Base-by-base conservation (phyloP, 2,113 vertebrate species). In the Archocentrus centrarchus region DNA sequence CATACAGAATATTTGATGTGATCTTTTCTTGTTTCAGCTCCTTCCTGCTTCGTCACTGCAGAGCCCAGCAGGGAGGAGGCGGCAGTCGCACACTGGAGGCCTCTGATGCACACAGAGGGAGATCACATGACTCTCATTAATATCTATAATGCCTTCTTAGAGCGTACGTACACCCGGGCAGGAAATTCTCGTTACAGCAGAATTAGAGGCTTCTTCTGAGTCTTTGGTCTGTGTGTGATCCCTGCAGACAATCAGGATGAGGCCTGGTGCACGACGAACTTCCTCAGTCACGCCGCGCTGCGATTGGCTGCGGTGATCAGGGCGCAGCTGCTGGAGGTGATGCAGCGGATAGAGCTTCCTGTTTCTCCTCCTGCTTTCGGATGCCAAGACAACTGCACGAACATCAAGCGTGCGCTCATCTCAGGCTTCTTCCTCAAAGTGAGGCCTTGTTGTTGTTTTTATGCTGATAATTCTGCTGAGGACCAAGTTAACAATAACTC, bases 381-480 rank as follows among this genome's bases (percentile, higher is more conserved):
- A 80, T 96, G 96, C 0, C 96, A 98, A 9, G 94, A 97, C 95
- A 99, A 99, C 78, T 84, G 96, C 85, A 96, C 94, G 4, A 97
- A 97, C 64, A 95, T 99, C 88, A 98, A 97, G 92, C 96, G 96
- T n/a, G 97, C 98, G 0, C 96, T 99, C 89, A 94, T 99, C 93
- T 98, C 98, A 0, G 98, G 98, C 6, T 98, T 97, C 94, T 99
- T 99, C 93, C 97, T 99, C 82, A 97, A 99, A 96, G 98, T 99
- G 79, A 89, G 55, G 6, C 5, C 24, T 37, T 61, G 32, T 15
- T 39, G 37, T 39, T 39, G 37, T 39, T 39, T 39, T 9, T 3
- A 39, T 27, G 10, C 39, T n/a, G n/a, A 68, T 68, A 27, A 6
- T 68, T 75, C 27, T 50, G 66, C 66, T 70, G 50, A 20, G 4